phyloP scores from a whole-genome alignment of 2,888 invertebrate species.

The Drosophila nigricruria region DNA sequence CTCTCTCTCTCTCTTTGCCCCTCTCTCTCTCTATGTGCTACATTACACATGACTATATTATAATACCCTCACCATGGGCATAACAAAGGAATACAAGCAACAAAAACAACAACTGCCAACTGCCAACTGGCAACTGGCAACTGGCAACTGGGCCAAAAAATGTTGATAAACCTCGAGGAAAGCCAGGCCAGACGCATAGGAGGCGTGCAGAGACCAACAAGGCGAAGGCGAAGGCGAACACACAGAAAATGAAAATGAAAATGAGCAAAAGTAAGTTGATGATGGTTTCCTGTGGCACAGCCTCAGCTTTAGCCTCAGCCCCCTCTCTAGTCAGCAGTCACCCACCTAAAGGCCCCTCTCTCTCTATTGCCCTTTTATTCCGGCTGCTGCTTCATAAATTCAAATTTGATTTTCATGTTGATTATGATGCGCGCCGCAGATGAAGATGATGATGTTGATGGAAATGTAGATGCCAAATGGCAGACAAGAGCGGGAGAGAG shows the following conservation, averaged over 20 bases:
- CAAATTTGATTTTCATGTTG: slow-evolving; percentile 79
- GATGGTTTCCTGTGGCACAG: slow-evolving; percentile 24
- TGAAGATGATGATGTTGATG: slow-evolving; percentile 77
- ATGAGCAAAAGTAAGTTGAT: slow-evolving; percentile 74
- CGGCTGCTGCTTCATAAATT: slow-evolving; percentile 68
- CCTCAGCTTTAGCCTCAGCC: not conserved
- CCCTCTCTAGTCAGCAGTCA: not conserved
- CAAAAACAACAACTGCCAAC: slow-evolving; percentile 13
- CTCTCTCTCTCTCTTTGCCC: not conserved
- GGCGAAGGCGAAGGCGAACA: slow-evolving; percentile 12
- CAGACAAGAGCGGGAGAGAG: slow-evolving; percentile 9
- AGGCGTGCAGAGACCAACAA: slow-evolving; percentile 6
- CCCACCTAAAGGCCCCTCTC: not conserved
- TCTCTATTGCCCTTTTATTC: slow-evolving; percentile 16
- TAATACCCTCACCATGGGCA: slow-evolving; percentile 2
- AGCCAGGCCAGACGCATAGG: slow-evolving; percentile 30
- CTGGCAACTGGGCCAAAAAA: slow-evolving; percentile 26
- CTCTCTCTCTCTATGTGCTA: not conserved
- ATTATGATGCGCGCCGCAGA: slow-evolving; percentile 73
- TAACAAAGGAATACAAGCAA: slow-evolving; percentile 5
- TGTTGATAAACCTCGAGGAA: slow-evolving; percentile 47
- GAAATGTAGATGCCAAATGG: slow-evolving; percentile 74
- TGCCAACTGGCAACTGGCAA: not conserved
- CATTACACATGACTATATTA: slow-evolving; percentile 1
- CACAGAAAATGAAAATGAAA: slow-evolving; percentile 50